Evolutionary conservation across 2,797 vertebrate species (phyloP).

Genomic region (Pantherophis alleghaniensis): DNA sequence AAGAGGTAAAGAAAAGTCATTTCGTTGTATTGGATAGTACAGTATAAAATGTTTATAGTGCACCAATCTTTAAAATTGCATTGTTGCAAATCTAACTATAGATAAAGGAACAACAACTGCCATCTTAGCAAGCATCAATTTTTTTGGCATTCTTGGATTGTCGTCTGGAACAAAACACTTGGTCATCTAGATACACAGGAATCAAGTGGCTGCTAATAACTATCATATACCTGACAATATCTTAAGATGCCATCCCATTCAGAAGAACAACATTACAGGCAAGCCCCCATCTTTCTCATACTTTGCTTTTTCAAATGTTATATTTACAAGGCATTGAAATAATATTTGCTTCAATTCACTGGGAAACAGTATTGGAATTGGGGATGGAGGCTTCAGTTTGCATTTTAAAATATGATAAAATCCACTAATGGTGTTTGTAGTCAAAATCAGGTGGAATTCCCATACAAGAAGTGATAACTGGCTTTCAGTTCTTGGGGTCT

Average conservation of each 20-base stretch:
- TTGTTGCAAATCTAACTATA: conserved; percentile 1
- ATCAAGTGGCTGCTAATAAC: not conserved
- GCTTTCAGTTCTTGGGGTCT: conserved; percentile 25
- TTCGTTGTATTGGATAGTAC: not conserved
- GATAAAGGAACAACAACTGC: not conserved
- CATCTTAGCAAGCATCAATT: not conserved
- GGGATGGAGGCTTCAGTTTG: conserved; percentile 28
- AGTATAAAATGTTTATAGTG: conserved; percentile 18
- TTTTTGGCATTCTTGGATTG: not conserved
- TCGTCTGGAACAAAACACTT: not conserved
- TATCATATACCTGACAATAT: not conserved
- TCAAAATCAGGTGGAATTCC: conserved; percentile 30
- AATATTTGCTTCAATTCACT: conserved; percentile 39
- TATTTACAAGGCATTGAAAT: conserved; percentile 43
- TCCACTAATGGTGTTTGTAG: conserved; percentile 19
- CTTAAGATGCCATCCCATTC: conserved; percentile 9
- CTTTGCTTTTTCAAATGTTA: conserved; percentile 44
- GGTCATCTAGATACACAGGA: not conserved
- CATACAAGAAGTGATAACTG: conserved; percentile 13
- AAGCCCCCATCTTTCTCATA: conserved; percentile 4
- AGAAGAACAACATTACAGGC: not conserved
- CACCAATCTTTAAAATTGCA: not conserved
- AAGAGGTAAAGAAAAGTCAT: conserved; percentile 18
- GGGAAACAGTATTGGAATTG: conserved; percentile 47
- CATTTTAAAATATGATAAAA: conserved; percentile 34